Evolutionary conservation across 2,113 vertebrate genomes (phyloP), one percentile per base, ranked within the genome.

Genomic region (Nematolebias whitei): DNA sequence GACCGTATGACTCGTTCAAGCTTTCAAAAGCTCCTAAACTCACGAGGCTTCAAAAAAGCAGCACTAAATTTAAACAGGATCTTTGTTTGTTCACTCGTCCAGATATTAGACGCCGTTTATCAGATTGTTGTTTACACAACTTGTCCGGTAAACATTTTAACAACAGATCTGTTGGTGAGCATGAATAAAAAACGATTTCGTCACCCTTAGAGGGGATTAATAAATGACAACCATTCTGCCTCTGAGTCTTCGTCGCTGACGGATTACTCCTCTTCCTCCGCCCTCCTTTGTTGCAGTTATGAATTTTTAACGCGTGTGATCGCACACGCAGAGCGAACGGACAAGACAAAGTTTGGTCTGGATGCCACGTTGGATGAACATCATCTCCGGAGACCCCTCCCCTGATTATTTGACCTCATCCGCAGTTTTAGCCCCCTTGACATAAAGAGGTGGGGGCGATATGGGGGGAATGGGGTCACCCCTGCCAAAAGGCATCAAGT

Each of bases 401-500:
- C 19, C 39, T 57, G 74, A 52, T 79, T 26, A n/a, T 53, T 63
- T 78, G 44, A 10, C 48, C 71, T 32, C 0, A 53, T 61, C 39
- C 62, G 18, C 68, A 70, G 61, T 54, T 48, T 51, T 61, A 58
- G 59, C 85, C 65, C 43, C 63, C 66, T 22, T 61, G 32, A 54
- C 24, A 10, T 9, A 8, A 35, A 10, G 32, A 35, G 22, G 45
- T 22, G 43, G 26, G 40, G 50, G 22, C 20, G 60, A 47, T 52
- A 13, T 11, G 49, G 44, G 8, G 74, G 74, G 76, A 84, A 85
- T 58, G 63, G 80, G 85, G 85, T 88, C 84, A 89, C 58, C 70
- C 68, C 74, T 89, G 92, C 90, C 92, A 93, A 85, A 91, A 87
- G 88, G 85, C 85, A 91, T 88, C 80, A 53, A 73, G 50, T 85